phyloP scores from a whole-genome alignment of 2,113 vertebrate genomes.

The Formicarius rufipectus region DNA sequence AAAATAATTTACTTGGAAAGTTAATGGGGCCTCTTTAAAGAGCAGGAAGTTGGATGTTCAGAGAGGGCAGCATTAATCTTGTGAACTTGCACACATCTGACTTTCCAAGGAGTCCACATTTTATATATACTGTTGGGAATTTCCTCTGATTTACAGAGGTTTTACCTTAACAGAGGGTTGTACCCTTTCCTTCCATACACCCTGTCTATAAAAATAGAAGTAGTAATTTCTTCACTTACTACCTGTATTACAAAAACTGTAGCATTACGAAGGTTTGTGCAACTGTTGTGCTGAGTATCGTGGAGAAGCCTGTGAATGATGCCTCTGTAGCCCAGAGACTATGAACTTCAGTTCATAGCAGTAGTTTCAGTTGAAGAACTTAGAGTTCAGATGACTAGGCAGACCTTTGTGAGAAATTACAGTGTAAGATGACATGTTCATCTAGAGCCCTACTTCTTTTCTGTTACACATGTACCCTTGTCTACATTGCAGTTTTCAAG shows the following conservation, averaged over 20 bases:
- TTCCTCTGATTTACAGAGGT: background rate
- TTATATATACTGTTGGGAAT: background rate
- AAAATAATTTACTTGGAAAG: background rate
- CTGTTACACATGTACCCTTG: accelerated
- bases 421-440: background rate
- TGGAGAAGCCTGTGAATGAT: background rate
- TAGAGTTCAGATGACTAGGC: background rate
- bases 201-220: background rate
- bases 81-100: background rate
- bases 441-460: background rate
- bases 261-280: background rate
- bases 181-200: background rate
- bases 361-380: background rate
- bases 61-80: background rate
- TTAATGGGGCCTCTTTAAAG: background rate
- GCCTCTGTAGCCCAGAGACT: background rate
- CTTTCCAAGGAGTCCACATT: background rate
- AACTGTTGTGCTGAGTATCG: accelerated
- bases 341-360: background rate
- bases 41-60: background rate
- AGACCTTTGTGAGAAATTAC: background rate
- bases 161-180: background rate
- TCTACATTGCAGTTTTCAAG: background rate
- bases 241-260: background rate
- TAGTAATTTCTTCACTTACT: background rate